A percentile compares a stretch with the other conserved stretches of the same genome.
Evolutionary conservation across 2,888 invertebrate genomes (phyloP).

Genomic region (Thera britannica): DNA sequence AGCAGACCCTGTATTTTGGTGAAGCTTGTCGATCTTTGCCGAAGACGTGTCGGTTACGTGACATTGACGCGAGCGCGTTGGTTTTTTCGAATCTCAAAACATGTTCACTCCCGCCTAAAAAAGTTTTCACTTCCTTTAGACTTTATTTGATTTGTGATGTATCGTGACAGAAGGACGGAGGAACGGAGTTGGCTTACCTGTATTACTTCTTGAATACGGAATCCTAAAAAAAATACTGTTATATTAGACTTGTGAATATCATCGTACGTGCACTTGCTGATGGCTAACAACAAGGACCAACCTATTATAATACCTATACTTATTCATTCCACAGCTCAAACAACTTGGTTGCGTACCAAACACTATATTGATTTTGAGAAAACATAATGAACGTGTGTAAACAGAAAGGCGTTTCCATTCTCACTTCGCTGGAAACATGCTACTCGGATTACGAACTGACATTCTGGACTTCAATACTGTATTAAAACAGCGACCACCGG

Average conservation of each 20-base stretch:
- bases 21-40: no score
- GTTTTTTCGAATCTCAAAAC: no score
- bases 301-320: constrained; percentile 20
- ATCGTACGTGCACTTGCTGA: not conserved
- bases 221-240: not conserved
- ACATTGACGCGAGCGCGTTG: no score
- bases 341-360: constrained; percentile 36
- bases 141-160: not conserved
- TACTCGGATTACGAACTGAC: constrained; percentile 65
- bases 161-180: not conserved
- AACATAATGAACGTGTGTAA: constrained; percentile 63
- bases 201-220: not conserved
- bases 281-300: not conserved
- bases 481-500: constrained; percentile 40
- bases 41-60: no score
- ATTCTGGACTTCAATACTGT: constrained; percentile 57
- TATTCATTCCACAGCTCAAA: constrained; percentile 40
- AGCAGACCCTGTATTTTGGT: no score
- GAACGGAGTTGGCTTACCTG: not conserved
- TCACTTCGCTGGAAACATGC: constrained; percentile 64
- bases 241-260: not conserved
- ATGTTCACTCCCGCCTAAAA: no score
- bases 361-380: constrained; percentile 69
- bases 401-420: constrained; percentile 62
- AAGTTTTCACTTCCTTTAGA: no score